Base-by-base conservation (phyloP, 2,888 invertebrate species). In the Euphydryas editha region DNA sequence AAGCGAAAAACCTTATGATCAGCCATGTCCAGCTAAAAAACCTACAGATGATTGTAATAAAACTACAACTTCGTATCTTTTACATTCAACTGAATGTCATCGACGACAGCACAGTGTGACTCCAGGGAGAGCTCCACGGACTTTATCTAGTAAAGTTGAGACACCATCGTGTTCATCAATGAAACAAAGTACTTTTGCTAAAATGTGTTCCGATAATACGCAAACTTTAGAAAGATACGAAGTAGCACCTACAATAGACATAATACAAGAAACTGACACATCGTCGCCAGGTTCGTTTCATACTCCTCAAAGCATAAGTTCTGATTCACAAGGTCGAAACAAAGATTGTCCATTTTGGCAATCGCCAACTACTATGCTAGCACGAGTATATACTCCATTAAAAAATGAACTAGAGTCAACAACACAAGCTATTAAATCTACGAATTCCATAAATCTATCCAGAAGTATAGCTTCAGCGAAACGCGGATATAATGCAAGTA, bases 41-140 rank as follows among this genome's bases (percentile, higher is more conserved):
- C 81, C 78, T 2, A 75, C 80, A 0, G 62, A 75, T 5, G 80
- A 76, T 17, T 86, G 86, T 62, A 62, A 68, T 15, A 59, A 70
- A 21, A 58, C 78, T 0, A 81, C 82, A 1, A 74, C 82, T 15
- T 81, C 85, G 2, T 85, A 86, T 61, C 72, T 81, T 1, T 62
- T 86, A 13, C 82, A 88, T 70, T 75, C 83, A 1, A 78, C 81
- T 1, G 55, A 58, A 42, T 57, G 71, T n/a, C 60, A 65, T 4
- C 67, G 57, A 6, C 57, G 67, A 47, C 58, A 66, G 42, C 69
- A 61, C 37, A 56, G 54, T 51, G 47, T 54, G 7, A 70, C 7
- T 71, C 76, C 71, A 66, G 64, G 57, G 5, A 69, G 65, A 49
- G 49, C 68, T 1, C 55, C 49, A 7, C 36, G 65, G 1, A 49